Percentiles rank a stretch among this genome's conserved stretches.
Evolutionary conservation across 2,888 invertebrate species (phyloP).

Genomic region (Mantis religiosa): DNA sequence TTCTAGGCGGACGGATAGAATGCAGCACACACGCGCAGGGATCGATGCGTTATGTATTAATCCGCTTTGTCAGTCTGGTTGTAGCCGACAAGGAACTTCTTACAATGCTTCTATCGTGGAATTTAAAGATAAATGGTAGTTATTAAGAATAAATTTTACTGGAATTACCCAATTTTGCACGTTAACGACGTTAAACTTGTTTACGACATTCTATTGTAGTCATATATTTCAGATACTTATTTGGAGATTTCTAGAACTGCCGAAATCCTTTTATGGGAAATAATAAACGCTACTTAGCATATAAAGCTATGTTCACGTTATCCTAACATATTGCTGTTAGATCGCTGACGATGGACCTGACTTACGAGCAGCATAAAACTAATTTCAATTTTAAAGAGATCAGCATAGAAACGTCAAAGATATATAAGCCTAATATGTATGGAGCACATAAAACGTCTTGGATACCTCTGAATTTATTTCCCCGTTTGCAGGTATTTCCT

Average conservation of each 20-base stretch:
- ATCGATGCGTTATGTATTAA: background rate
- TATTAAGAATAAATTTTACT: background rate
- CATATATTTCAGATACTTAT: background rate
- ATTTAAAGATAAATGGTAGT: background rate
- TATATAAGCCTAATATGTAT: background rate
- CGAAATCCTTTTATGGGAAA: background rate
- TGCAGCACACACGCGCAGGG: background rate
- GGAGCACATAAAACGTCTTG: background rate
- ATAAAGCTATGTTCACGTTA: background rate
- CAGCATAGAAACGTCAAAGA: background rate
- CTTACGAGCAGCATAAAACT: background rate
- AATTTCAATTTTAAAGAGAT: background rate
- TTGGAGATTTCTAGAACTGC: background rate
- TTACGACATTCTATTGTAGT: background rate
- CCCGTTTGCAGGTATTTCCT: too few relatives aligned
- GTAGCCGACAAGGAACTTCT: background rate
- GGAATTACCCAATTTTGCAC: background rate
- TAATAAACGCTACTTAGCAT: background rate
- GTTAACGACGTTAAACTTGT: background rate
- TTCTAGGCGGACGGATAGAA: background rate
- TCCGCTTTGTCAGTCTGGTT: background rate
- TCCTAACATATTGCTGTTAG: background rate
- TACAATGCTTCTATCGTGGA: background rate
- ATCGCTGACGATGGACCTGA: background rate
- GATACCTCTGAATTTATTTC: background rate